These are phyloP conservation scores for Pocota personata DNA, from an alignment of 2,888 invertebrate species.

Conservation along the genomic window DNA sequence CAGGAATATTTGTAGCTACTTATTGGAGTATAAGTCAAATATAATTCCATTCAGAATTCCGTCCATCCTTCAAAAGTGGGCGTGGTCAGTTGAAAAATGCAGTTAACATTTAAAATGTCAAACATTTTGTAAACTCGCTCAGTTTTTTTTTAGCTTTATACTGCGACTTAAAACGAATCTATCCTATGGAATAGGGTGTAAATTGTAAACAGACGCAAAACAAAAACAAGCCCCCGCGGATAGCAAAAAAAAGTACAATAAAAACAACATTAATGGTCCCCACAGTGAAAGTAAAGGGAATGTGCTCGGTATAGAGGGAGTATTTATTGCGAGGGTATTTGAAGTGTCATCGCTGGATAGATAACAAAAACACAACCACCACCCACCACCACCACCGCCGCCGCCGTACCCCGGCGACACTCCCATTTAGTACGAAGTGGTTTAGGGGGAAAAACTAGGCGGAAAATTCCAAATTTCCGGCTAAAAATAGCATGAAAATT, in stretches of 20 bases:
- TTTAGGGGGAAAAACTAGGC: conserved; percentile 12
- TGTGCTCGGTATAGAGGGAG: neutral
- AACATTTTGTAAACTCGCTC: no score
- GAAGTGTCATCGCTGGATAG: conserved; percentile 66
- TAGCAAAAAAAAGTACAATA: neutral
- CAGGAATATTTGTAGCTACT: no score
- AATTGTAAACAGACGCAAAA: neutral
- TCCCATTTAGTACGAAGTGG: conserved; percentile 7
- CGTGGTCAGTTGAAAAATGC: no score
- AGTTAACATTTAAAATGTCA: no score
- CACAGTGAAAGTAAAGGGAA: neutral
- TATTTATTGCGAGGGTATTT: conserved; percentile 44
- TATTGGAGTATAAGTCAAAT: no score
- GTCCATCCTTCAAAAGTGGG: no score
- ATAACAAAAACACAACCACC: conserved; percentile 52
- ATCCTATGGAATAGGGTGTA: neutral
- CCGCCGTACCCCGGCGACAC: conserved; percentile 2
- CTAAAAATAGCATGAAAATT: conserved; percentile 69
- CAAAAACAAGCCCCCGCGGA: neutral
- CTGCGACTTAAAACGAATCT: neutral
- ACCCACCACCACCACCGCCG: neutral
- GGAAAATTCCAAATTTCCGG: conserved; percentile 60
- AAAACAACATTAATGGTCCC: conserved; percentile 6
- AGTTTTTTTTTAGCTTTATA: neutral
- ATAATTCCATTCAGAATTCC: no score